Base-by-base conservation (phyloP, 30 jellyfish, hydroid and myxozoan genomes). In the Chironex yamaguchii region DNA sequence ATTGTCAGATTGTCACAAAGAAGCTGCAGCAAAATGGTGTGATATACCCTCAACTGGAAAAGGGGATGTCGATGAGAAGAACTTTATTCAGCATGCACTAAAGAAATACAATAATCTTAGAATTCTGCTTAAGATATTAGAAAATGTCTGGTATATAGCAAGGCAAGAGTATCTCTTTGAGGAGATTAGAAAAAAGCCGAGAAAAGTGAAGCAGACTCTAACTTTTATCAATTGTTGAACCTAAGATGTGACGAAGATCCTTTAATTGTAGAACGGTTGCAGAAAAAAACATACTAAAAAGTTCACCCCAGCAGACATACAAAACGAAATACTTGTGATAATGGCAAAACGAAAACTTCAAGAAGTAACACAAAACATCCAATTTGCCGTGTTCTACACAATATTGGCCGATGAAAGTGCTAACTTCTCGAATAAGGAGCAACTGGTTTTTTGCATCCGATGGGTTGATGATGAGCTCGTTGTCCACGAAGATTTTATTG, bases 161-260 rank as follows among this genome's bases (percentile, higher is more conserved):
- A 67, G 81, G 66, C 81, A 67, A 33, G 72, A 11, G 27, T 63
- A 65, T 76, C 84, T 81, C 84, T 81, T 0, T 71, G 81, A 32
- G 84, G 84, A 66, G 75, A 62, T 9, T 63, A 76, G 91, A 62
- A 66, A 2, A 63, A 81, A 81, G 21, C 25, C 74, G 64, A 63
- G 81, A 84, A 84, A 52, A 70, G 72, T 22, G 87, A 69, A 58
- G 87, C 78, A 58, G 81, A 73, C 78, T 86, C 96, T 29, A 74
- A 86, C 52, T 86, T 73, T 25, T 72, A 73, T 73, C 96, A 86
- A 21, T 36, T 86, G 73, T 84, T 86, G 53, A 33, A 72, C 62
- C 79, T 86, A 34, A 73, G 96, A 72, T 75, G 89, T 30, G 76
- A 66, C 34, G 90, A 86, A 54, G 96, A 86, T 48, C 96, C 96